A percentile compares a stretch with the other conserved stretches of the same genome.
Evolutionary conservation across 1,140 invertebrate genomes (phyloP).

Genomic region (Pseudomyrmex flavicornis): DNA sequence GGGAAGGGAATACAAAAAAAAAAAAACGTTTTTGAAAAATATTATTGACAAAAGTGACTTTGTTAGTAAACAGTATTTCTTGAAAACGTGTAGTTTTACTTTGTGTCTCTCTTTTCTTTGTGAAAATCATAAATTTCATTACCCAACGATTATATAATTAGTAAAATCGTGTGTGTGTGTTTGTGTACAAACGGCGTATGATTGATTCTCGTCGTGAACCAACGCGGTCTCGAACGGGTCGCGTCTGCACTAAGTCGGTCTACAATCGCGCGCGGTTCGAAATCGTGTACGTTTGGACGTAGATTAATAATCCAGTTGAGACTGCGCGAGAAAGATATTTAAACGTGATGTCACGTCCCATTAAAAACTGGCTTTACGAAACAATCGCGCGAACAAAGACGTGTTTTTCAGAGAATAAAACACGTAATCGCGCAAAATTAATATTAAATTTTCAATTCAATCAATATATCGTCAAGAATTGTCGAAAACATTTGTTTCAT

Average conservation of each 20-base stretch:
- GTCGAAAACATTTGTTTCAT: too few relatives aligned
- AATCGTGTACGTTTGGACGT: constrained; percentile 35
- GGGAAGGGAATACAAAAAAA: too few relatives aligned
- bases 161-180: constrained; percentile 17
- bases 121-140: constrained; percentile 22
- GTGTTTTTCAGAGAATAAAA: neutral
- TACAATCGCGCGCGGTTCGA: constrained; percentile 53
- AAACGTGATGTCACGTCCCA: constrained; percentile 24
- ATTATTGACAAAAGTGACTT: neutral
- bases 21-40: too few relatives aligned
- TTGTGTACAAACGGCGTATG: constrained; percentile 16
- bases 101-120: neutral
- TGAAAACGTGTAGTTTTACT: neutral
- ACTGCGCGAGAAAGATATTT: constrained; percentile 47
- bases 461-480: too few relatives aligned
- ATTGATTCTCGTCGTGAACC: constrained; percentile 54
- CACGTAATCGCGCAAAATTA: too few relatives aligned
- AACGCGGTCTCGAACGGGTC: constrained; percentile 44
- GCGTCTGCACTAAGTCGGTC: constrained; percentile 24
- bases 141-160: constrained; percentile 38
- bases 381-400: constrained; percentile 30
- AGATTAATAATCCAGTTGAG: constrained; percentile 56
- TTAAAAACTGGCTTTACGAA: constrained; percentile 40
- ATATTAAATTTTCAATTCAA: too few relatives aligned
- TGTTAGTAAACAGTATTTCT: neutral